These are phyloP conservation scores for Crypturellus undulatus DNA, from an alignment of 2,113 vertebrate species.

Conservation along the genomic window DNA sequence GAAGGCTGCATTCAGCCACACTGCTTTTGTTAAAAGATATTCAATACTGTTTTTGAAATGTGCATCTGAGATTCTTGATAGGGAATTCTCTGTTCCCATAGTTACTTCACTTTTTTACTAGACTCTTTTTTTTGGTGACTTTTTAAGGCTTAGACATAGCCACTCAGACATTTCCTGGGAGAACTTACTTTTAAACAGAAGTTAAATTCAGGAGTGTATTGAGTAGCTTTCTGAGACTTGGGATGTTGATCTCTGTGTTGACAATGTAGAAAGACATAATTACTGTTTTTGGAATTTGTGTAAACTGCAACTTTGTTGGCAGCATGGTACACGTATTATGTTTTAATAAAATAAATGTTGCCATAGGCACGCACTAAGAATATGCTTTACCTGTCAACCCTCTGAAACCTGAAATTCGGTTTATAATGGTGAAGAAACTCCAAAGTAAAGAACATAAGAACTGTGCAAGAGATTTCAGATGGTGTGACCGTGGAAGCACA, in stretches of 20 bases:
- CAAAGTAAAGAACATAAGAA: conserved; percentile 13
- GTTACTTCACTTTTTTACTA: background rate
- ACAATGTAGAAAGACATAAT: conserved; percentile 15
- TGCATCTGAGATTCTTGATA: background rate
- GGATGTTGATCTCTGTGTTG: conserved; percentile 27
- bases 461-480: background rate
- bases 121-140: background rate
- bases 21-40: background rate
- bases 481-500: background rate
- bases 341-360: conserved; percentile 30
- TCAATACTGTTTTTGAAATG: background rate
- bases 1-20: background rate
- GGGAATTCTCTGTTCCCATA: background rate
- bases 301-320: background rate
- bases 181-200: background rate
- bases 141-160: background rate
- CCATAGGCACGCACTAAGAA: background rate
- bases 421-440: background rate
- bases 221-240: background rate
- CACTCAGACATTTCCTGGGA: background rate
- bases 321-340: background rate
- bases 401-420: conserved; percentile 2
- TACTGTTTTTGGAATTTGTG: conserved; percentile 27
- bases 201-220: background rate
- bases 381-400: background rate